These are phyloP conservation scores for Cygnus atratus DNA, from an alignment of 2,113 vertebrate species.

Conservation along the genomic window DNA sequence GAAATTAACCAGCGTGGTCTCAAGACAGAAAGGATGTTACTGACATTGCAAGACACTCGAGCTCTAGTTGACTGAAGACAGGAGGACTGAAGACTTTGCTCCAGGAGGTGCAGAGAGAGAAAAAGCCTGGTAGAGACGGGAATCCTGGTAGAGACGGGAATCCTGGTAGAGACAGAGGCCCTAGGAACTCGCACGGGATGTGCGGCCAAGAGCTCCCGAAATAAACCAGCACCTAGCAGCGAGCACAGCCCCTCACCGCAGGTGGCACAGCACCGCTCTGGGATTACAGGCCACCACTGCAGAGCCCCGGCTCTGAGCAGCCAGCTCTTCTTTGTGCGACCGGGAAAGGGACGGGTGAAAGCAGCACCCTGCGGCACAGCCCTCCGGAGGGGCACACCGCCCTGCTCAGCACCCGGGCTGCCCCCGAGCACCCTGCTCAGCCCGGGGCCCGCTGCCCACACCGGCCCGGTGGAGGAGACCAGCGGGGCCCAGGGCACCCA, in stretches of 20 bases:
- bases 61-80: rapidly evolving
- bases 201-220: rapidly evolving
- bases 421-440: background rate
- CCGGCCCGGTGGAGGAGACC: too few species aligned
- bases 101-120: too few species aligned
- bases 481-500: too few species aligned
- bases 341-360: too few species aligned
- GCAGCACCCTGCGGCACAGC: too few species aligned
- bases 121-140: rapidly evolving
- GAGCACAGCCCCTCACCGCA: rapidly evolving
- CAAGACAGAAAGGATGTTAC: background rate
- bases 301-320: background rate
- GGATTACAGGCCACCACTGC: background rate
- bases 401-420: background rate
- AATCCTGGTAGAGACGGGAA: rapidly evolving
- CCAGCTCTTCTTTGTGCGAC: background rate
- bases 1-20: rapidly evolving
- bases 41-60: background rate
- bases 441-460: too few species aligned
- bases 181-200: rapidly evolving
- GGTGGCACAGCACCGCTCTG: too few species aligned
- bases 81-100: background rate
- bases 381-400: too few species aligned
- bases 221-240: background rate
- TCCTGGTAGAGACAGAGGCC: background rate